Percentiles rank a stretch among this genome's conserved stretches.
These are phyloP conservation scores for Camponotus vicinus DNA, from an alignment of 1,140 invertebrate genomes.

Conservation along the genomic window DNA sequence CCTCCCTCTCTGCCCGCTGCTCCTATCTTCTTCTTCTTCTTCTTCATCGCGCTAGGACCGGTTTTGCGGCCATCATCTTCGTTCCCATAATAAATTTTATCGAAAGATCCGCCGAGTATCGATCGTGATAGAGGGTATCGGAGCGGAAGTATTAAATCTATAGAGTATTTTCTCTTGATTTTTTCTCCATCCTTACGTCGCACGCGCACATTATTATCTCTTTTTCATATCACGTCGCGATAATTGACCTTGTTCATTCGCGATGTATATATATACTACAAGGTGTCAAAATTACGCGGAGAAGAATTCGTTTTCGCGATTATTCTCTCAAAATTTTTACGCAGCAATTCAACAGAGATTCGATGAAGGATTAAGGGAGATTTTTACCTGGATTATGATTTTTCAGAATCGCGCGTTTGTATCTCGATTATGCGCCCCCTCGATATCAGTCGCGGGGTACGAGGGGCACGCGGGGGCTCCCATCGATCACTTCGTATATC, in stretches of 20 bases:
- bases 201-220: constrained; percentile 29
- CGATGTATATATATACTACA: too few relatives aligned
- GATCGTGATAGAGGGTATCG: constrained; percentile 66
- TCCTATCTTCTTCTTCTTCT: constrained; percentile 56
- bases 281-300: not conserved
- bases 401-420: not conserved
- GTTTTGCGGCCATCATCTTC: constrained; percentile 56
- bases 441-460: constrained; percentile 16
- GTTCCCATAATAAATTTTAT: constrained; percentile 59
- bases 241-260: not conserved
- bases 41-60: constrained; percentile 56
- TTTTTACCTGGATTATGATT: not conserved
- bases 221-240: not conserved
- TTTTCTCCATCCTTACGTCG: constrained; percentile 6
- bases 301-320: not conserved
- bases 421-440: constrained; percentile 30
- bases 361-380: not conserved
- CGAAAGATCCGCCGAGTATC: constrained; percentile 55
- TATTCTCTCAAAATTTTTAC: not conserved
- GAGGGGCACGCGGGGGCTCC: not conserved
- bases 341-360: not conserved
- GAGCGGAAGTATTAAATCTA: constrained; percentile 65
- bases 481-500: constrained; percentile 31
- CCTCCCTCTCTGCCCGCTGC: not conserved
- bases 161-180: constrained; percentile 9